A percentile compares a stretch with the other conserved stretches of the same genome.
phyloP scores from a whole-genome alignment of 2,113 vertebrate species.

The Rhinogobius similis region DNA sequence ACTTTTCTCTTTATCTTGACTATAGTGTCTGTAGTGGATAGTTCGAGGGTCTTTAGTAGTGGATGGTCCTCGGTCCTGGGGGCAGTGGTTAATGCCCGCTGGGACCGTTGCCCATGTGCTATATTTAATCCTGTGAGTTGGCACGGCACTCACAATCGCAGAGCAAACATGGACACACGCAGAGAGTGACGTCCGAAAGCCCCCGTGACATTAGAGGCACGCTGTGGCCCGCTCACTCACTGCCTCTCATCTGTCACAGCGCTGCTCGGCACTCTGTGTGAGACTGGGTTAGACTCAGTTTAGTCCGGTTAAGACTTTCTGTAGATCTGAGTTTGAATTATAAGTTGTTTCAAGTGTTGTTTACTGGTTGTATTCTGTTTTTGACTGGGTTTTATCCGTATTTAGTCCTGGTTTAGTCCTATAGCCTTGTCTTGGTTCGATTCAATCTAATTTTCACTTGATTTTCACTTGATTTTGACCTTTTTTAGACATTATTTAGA shows the following conservation, averaged over 20 bases:
- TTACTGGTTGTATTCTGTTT: background rate
- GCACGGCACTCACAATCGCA: constrained; percentile 42
- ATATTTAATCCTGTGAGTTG: constrained; percentile 68
- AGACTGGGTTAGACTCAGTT: background rate
- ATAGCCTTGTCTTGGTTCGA: too few species aligned
- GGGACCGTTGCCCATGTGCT: constrained; percentile 56
- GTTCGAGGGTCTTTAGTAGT: too few species aligned
- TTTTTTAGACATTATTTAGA: too few species aligned
- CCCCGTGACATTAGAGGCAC: constrained; percentile 50
- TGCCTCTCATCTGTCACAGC: constrained; percentile 11
- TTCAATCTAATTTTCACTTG: too few species aligned
- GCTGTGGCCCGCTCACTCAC: constrained; percentile 22
- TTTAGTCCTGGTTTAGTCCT: background rate
- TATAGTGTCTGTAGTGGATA: too few species aligned
- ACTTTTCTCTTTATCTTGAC: too few species aligned
- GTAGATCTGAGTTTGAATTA: background rate
- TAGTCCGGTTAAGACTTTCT: background rate
- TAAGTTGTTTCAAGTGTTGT: background rate
- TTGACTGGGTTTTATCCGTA: too few species aligned
- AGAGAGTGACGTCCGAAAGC: constrained; percentile 47
- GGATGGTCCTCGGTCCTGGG: background rate
- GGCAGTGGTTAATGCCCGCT: constrained; percentile 60
- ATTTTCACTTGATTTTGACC: too few species aligned
- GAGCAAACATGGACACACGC: constrained; percentile 21
- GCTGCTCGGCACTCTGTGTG: background rate